Percentiles rank a stretch among this genome's conserved stretches.
These are phyloP conservation scores for Lutjanus argentimaculatus DNA, from an alignment of 2,797 vertebrate genomes.

Conservation along the genomic window DNA sequence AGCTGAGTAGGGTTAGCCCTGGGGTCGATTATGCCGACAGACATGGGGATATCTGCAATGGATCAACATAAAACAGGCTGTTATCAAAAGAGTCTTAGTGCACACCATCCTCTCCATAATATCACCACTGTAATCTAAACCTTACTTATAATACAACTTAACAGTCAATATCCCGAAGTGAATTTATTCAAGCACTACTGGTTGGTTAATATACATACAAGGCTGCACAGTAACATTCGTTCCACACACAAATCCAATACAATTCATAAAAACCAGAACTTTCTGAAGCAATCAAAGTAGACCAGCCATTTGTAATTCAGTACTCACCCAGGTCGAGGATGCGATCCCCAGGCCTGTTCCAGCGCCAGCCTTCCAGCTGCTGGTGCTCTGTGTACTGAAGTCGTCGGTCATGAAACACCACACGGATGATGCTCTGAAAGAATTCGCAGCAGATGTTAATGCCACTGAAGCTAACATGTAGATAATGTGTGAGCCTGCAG, in stretches of 20 bases:
- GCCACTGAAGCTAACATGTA: background rate
- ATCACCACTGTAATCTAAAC: conserved; percentile 17
- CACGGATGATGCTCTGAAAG: conserved; percentile 94
- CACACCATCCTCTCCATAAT: conserved; percentile 14
- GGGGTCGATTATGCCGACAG: conserved; percentile 96
- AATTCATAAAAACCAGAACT: conserved; percentile 11
- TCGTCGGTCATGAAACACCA: conserved; percentile 95
- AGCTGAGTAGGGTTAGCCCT: conserved; percentile 96
- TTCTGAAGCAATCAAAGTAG: background rate
- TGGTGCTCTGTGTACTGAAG: conserved; percentile 98
- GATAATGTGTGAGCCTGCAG: background rate
- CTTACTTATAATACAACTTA: background rate
- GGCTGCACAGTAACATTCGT: conserved; percentile 29
- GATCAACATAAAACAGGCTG: conserved; percentile 61
- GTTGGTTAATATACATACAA: conserved; percentile 32
- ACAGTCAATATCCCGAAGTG: conserved; percentile 1
- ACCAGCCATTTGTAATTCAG: background rate
- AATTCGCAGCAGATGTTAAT: background rate
- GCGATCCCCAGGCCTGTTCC: conserved; percentile 96
- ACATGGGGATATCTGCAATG: conserved; percentile 95
- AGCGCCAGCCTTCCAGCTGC: conserved; percentile 97
- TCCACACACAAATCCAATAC: conserved; percentile 10
- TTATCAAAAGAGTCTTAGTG: conserved; percentile 51
- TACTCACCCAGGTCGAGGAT: conserved; percentile 95
- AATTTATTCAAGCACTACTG: background rate